Conservation (phyloP, 1,140 invertebrate species). For the Alviniconcha marisindica region DNA sequence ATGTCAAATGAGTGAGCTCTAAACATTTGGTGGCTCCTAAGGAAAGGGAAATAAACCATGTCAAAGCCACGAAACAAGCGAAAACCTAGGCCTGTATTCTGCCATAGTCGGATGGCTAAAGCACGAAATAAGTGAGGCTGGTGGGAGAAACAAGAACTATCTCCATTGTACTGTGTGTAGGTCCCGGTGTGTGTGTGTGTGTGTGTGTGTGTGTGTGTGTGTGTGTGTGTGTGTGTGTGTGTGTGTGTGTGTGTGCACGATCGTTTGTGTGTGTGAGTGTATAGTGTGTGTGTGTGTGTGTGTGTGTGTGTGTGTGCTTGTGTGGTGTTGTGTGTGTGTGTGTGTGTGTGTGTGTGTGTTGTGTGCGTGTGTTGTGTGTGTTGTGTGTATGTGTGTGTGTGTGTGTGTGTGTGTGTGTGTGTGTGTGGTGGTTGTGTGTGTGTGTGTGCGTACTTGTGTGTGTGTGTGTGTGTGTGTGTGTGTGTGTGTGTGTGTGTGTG, state of each 20-base stretch:
- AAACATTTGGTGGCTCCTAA: background rate
- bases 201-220: background rate
- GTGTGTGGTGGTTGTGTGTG: background rate
- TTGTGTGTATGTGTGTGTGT: background rate
- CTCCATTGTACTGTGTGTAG: background rate
- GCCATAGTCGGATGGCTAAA: too few relatives aligned
- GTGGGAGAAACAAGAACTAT: too few relatives aligned
- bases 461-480: background rate
- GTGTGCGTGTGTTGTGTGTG: too few relatives aligned
- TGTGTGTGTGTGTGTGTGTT: background rate
- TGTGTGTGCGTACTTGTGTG: background rate
- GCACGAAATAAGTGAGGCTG: background rate
- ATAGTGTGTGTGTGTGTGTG: background rate
- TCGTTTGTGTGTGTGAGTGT: background rate
- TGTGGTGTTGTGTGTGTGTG: too few relatives aligned
- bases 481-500: too few relatives aligned
- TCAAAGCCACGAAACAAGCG: too few relatives aligned
- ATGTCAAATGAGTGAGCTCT: background rate
- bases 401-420: too few relatives aligned
- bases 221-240: background rate
- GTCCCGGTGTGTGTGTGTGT: background rate
- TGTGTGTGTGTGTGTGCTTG: background rate
- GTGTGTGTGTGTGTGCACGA: background rate
- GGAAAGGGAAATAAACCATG: background rate
- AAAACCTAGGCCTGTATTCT: too few relatives aligned